phyloP scores from a whole-genome alignment of 2,888 invertebrate genomes.

The Muscina levida region DNA sequence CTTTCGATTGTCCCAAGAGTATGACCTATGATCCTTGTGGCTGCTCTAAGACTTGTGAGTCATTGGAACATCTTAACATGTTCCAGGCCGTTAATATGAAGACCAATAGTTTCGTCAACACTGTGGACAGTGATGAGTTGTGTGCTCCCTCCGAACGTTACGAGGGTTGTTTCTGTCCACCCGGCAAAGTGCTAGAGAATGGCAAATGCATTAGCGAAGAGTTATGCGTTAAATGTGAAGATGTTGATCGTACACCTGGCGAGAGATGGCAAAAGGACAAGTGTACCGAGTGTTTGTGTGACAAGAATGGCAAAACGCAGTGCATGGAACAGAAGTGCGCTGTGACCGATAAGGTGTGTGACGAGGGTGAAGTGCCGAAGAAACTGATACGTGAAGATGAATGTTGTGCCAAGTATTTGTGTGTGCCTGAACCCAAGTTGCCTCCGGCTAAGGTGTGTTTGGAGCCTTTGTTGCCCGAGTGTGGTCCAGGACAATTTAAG shows the following conservation, averaged over 20 bases:
- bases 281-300: constrained; percentile 88
- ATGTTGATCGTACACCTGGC: constrained; percentile 84
- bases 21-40: constrained; percentile 77
- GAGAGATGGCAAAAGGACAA: constrained; percentile 85
- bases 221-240: constrained; percentile 88
- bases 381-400: constrained; percentile 81
- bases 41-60: constrained; percentile 78
- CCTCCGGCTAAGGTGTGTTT: constrained; percentile 81
- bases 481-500: constrained; percentile 86
- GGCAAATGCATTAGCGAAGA: constrained; percentile 86
- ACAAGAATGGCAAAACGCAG: constrained; percentile 81
- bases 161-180: constrained; percentile 93
- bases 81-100: constrained; percentile 75
- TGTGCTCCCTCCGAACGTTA: constrained; percentile 81
- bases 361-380: constrained; percentile 82
- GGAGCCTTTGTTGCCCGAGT: constrained; percentile 85
- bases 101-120: constrained; percentile 71
- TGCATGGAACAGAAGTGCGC: constrained; percentile 84
- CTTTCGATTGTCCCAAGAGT: constrained; percentile 82
- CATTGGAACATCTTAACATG: constrained; percentile 71
- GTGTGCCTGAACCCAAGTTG: constrained; percentile 82
- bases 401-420: constrained; percentile 87
- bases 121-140: constrained; percentile 72
- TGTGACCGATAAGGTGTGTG: constrained; percentile 82
- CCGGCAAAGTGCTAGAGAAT: constrained; percentile 86